A percentile compares a stretch with the other conserved stretches of the same genome.
phyloP scores from a whole-genome alignment of 1,140 invertebrate genomes.

The Phymorhynchus buccinoides region DNA sequence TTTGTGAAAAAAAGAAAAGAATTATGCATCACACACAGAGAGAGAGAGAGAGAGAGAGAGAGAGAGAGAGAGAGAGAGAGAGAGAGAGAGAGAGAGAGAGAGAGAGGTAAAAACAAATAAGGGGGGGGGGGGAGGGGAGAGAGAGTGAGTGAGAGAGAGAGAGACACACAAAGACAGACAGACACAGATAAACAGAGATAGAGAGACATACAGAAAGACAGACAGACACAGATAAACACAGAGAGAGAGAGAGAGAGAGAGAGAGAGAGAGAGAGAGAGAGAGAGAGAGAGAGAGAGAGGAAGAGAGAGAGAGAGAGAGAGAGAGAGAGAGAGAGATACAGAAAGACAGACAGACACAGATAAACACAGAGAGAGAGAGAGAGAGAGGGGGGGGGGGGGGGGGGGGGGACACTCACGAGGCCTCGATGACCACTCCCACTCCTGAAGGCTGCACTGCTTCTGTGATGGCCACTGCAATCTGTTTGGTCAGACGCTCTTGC shows the following conservation, averaged over 20 bases:
- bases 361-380: background rate
- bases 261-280: constrained; percentile 5
- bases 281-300: background rate
- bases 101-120: too few relatives aligned
- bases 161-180: too few relatives aligned
- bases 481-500: constrained; percentile 97
- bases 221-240: background rate
- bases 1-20: too few relatives aligned
- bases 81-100: background rate
- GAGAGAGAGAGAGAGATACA: background rate
- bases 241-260: background rate
- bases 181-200: too few relatives aligned
- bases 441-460: constrained; percentile 96
- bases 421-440: constrained; percentile 98
- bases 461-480: constrained; percentile 96
- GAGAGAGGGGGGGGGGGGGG: too few relatives aligned
- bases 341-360: background rate
- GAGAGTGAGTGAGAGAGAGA: background rate
- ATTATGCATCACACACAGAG: too few relatives aligned
- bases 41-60: background rate
- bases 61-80: background rate
- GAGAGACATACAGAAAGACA: background rate
- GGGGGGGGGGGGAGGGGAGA: background rate
- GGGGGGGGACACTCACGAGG: constrained; percentile 85
- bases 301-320: too few relatives aligned